These are phyloP conservation scores for Dolichopus griseipennis DNA, from an alignment of 2,888 invertebrate species.

Conservation along the genomic window DNA sequence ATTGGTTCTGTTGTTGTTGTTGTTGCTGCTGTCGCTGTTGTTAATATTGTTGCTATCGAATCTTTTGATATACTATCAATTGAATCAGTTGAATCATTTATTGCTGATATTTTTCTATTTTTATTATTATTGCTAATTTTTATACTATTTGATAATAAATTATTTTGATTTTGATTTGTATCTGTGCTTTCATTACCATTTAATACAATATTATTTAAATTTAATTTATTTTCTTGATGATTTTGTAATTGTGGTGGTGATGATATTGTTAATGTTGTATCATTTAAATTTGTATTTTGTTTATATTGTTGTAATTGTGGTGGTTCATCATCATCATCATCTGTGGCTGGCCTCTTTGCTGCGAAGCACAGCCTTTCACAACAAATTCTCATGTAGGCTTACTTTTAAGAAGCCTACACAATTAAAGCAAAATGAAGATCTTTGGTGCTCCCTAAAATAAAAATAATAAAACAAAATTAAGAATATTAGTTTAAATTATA, in stretches of 20 bases:
- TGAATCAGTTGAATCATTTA: conserved; percentile 22
- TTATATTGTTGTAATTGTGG: conserved; percentile 28
- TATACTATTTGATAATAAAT: conserved; percentile 14
- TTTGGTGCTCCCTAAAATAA: not conserved
- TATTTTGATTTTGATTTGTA: conserved; percentile 9
- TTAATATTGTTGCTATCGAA: conserved; percentile 19
- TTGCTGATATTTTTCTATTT: conserved; percentile 27
- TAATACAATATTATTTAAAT: not conserved
- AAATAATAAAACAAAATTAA: not conserved
- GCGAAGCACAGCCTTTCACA: conserved; percentile 85
- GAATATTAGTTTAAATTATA: not conserved
- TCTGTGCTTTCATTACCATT: conserved; percentile 12
- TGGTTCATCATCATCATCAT: conserved; percentile 63
- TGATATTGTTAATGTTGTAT: conserved; percentile 23
- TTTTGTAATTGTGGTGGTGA: conserved; percentile 18
- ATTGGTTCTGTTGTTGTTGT: conserved; percentile 17
- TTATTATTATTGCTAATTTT: conserved; percentile 26
- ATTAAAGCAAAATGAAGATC: conserved; percentile 30
- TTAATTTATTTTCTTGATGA: conserved; percentile 11
- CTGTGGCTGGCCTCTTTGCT: conserved; percentile 73
- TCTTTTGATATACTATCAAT: conserved; percentile 16
- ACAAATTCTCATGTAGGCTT: conserved; percentile 84
- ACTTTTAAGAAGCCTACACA: conserved; percentile 37
- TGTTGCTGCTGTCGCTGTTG: conserved; percentile 14
- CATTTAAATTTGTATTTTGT: conserved; percentile 23